Evolutionary conservation across 2,797 vertebrate genomes (phyloP), one percentile per base, ranked within the genome.

Genomic region (Eidolon dupreanum): DNA sequence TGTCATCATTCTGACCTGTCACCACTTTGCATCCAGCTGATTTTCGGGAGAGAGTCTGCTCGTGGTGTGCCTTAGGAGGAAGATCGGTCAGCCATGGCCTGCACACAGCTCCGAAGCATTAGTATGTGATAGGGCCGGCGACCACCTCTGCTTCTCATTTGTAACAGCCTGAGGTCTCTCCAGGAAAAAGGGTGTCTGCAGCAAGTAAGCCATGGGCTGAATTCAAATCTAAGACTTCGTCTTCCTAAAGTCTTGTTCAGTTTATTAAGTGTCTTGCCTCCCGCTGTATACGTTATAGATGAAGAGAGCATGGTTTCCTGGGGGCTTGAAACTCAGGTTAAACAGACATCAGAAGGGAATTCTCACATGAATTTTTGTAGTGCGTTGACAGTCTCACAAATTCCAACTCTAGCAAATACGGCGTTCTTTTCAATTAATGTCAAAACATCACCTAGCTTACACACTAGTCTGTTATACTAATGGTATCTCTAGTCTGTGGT

Each of bases 301-400:
- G 74, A 96, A 96, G 95, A 90, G 55, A 96, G 92, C 93, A 31
- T 41, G 51, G 41, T 88, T 97, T 97, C 85, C 93, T 88, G 90
- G 85, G 83, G 71, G 51, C 71, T 96, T 65, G 93, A 88, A 92
- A 92, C 46, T 65, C 49, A 53, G 92, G 93, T 93, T 97, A 92
- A 96, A 90, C 66, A 83, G 90, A 87, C 86, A 96, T 94, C 92
- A 88, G 43, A 93, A 81, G 73, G 74, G 31, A 95, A 95, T 91
- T 70, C 65, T 97, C 94, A 87, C 83, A 93, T 75, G 93, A 90
- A 73, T 93, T 65, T 68, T 59, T 65, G 74, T 16, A 97, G 28
- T 51, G n/a, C 51, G 33, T 3, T 66, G 79, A 77, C 49, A 95
- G 74, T n/a, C 38, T 93, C 28, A 19, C 73, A 79, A 96, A 96